Evolutionary conservation across 1,140 invertebrate genomes (phyloP).

Genomic region (Calliphora vicina): DNA sequence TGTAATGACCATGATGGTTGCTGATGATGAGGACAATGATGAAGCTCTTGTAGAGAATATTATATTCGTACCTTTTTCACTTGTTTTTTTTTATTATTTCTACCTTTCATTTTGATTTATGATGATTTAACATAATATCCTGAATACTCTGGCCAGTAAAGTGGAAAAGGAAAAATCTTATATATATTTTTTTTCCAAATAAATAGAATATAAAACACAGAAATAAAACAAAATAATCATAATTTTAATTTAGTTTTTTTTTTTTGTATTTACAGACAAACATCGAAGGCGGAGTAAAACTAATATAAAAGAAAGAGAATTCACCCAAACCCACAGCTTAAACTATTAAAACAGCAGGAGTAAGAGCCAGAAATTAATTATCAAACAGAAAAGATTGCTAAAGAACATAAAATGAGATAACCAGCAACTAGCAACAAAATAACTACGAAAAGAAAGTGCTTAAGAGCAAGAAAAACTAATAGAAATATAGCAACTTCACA

Average conservation of each 20-base stretch:
- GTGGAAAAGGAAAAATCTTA: not conserved
- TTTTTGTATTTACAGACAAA: not conserved
- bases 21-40: not conserved
- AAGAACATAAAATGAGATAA: not conserved
- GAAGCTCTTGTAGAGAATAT: not conserved
- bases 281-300: not conserved
- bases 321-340: not conserved
- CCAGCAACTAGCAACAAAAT: not conserved
- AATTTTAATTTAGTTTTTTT: not conserved
- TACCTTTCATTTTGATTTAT: conserved; percentile 17
- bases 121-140: conserved; percentile 14
- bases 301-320: not conserved
- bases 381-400: not conserved
- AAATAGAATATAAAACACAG: not conserved
- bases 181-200: not conserved
- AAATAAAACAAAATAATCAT: too few species aligned
- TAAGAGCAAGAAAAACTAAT: not conserved
- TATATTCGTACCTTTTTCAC: not conserved
- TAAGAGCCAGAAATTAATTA: conserved; percentile 27
- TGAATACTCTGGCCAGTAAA: not conserved
- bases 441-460: not conserved
- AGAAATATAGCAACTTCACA: not conserved
- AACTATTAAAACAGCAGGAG: not conserved
- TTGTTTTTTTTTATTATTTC: not conserved
- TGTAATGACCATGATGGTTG: too few species aligned